Conservation (phyloP, 2,797 vertebrate species). For the Benthosema pterotum region DNA sequence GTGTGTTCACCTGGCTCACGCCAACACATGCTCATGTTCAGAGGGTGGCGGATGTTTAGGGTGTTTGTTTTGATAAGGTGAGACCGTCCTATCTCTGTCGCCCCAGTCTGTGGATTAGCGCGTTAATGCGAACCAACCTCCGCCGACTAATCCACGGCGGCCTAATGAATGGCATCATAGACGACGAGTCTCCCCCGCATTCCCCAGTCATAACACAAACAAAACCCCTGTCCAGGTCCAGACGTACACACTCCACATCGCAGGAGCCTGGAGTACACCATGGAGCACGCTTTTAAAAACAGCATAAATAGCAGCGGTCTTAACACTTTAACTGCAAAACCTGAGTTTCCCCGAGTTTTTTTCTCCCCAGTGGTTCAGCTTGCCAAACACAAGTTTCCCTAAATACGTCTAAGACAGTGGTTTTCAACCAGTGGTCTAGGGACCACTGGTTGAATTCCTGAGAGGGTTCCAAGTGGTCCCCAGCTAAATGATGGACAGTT, state of each 20-base stretch:
- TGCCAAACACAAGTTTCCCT: too few species aligned
- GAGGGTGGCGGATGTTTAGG: conserved; percentile 41
- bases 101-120: conserved; percentile 66
- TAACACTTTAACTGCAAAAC: too few species aligned
- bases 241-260: background rate
- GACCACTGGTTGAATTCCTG: too few species aligned
- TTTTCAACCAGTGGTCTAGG: too few species aligned
- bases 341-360: too few species aligned
- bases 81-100: conserved; percentile 47
- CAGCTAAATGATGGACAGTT: too few species aligned
- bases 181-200: conserved; percentile 39
- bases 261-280: too few species aligned
- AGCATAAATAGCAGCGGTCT: background rate
- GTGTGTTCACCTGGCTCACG: conserved; percentile 30
- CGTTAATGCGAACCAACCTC: conserved; percentile 56
- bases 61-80: conserved; percentile 68
- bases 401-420: too few species aligned
- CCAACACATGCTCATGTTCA: conserved; percentile 32
- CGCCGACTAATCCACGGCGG: conserved; percentile 55
- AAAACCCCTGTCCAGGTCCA: conserved; percentile 35
- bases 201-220: conserved; percentile 46
- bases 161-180: conserved; percentile 62
- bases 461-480: too few species aligned
- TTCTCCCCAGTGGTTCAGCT: too few species aligned
- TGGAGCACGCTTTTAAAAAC: background rate